phyloP scores from a whole-genome alignment of 2,888 invertebrate species.

The Heliconius ismenius region DNA sequence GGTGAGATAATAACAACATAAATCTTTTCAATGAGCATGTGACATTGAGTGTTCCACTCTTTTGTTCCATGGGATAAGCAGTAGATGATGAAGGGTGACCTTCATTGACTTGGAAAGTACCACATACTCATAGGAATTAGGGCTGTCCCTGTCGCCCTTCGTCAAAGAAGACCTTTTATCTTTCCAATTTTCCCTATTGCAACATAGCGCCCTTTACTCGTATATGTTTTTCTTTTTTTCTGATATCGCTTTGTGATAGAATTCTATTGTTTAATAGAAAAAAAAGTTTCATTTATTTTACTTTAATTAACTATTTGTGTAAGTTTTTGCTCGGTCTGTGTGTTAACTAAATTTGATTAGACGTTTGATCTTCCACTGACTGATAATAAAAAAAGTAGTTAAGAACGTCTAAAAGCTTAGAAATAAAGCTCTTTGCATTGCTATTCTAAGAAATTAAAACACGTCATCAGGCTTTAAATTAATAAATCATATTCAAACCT shows the following conservation, averaged over 20 bases:
- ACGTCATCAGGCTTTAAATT: background rate
- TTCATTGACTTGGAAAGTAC: constrained; percentile 34
- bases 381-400: too few species aligned
- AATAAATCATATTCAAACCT: constrained; percentile 9
- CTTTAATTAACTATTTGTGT: background rate
- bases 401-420: too few species aligned
- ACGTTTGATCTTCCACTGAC: background rate
- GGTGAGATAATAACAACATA: background rate
- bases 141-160: constrained; percentile 52
- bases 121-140: constrained; percentile 43
- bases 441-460: too few species aligned
- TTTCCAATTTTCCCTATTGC: constrained; percentile 30
- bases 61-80: constrained; percentile 1
- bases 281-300: background rate
- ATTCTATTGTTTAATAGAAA: background rate
- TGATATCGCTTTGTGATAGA: background rate
- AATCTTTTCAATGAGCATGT: background rate
- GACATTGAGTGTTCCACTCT: constrained; percentile 1
- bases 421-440: too few species aligned
- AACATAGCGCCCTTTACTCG: constrained; percentile 24
- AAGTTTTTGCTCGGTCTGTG: background rate
- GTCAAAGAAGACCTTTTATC: constrained; percentile 47
- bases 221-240: constrained; percentile 6
- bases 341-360: background rate
- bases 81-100: constrained; percentile 24